A percentile compares a stretch with the other conserved stretches of the same genome.
Evolutionary conservation across 1,140 invertebrate genomes (phyloP).

Genomic region (Hylyphantes graminicola): DNA sequence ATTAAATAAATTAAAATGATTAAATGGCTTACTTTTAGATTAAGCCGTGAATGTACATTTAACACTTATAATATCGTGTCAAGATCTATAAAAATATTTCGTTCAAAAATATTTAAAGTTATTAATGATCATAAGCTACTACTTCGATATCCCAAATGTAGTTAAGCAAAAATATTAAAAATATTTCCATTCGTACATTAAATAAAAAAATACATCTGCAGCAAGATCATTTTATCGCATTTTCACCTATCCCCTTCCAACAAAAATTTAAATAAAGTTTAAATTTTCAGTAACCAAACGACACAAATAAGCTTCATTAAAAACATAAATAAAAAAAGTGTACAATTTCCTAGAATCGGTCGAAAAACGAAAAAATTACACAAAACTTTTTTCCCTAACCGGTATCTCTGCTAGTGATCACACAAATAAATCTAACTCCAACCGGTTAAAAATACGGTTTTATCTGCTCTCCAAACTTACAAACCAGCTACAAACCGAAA

Average conservation of each 20-base stretch:
- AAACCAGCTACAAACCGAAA: conserved; percentile 21
- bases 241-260: neutral
- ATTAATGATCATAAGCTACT: too few species aligned
- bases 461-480: conserved; percentile 37
- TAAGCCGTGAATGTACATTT: too few species aligned
- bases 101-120: too few species aligned
- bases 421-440: conserved; percentile 57
- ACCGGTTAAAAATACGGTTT: conserved; percentile 51
- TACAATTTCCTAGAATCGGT: conserved; percentile 11
- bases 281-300: neutral
- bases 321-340: neutral
- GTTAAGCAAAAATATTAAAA: too few species aligned
- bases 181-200: too few species aligned
- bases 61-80: too few species aligned
- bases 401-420: conserved; percentile 40
- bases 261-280: neutral
- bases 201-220: too few species aligned
- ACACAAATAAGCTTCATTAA: neutral
- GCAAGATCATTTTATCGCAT: neutral
- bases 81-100: too few species aligned
- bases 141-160: too few species aligned
- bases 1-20: too few species aligned
- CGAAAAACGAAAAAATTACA: conserved; percentile 18
- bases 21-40: too few species aligned
- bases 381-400: conserved; percentile 18